phyloP scores from a whole-genome alignment of 2,888 invertebrate species.

The Hyles lineata region DNA sequence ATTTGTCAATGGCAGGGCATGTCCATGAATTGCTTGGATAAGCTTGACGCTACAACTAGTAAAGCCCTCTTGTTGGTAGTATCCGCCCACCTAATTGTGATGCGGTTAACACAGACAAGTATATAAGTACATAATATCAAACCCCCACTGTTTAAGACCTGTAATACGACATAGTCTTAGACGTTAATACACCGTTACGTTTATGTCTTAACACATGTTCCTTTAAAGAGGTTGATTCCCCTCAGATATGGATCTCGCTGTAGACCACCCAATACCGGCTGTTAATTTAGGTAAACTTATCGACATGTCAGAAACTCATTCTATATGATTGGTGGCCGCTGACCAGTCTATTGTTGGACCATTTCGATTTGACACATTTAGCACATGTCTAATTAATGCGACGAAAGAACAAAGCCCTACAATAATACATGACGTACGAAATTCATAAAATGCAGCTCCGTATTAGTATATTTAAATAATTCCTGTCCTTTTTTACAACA shows the following conservation, averaged over 20 bases:
- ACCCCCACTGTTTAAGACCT: too few relatives aligned
- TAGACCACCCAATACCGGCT: conserved; percentile 13
- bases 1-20: too few relatives aligned
- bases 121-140: too few relatives aligned
- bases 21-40: too few relatives aligned
- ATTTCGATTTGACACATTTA: conserved; percentile 3
- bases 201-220: neutral
- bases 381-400: neutral
- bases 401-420: neutral
- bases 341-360: neutral
- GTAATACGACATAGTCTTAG: too few relatives aligned
- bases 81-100: too few relatives aligned
- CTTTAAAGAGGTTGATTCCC: neutral
- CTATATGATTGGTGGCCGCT: conserved; percentile 5
- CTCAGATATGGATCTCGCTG: conserved; percentile 4
- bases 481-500: neutral
- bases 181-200: neutral
- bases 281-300: conserved; percentile 20
- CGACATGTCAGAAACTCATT: conserved; percentile 22
- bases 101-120: too few relatives aligned
- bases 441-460: too few relatives aligned
- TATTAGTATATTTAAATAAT: neutral
- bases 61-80: too few relatives aligned
- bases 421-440: neutral
- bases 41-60: too few relatives aligned